These are phyloP conservation scores for Heliconius nattereri DNA, from an alignment of 1,140 invertebrate species.

Conservation along the genomic window DNA sequence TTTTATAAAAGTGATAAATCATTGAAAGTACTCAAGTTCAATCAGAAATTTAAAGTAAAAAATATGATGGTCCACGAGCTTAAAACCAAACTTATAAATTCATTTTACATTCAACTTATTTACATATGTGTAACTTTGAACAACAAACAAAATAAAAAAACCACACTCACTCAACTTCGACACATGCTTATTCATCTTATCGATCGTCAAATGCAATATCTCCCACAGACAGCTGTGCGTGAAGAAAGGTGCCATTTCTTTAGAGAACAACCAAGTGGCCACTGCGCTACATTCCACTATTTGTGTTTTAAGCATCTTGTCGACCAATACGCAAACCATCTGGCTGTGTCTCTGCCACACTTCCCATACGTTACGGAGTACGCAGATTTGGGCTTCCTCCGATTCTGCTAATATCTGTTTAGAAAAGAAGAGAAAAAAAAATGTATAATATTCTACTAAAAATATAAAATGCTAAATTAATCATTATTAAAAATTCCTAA, in stretches of 20 bases:
- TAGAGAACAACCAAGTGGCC: conserved; percentile 99
- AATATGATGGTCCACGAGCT: too few relatives aligned
- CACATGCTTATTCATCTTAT: conserved; percentile 98
- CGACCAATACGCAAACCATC: conserved; percentile 97
- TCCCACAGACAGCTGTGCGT: conserved; percentile 99
- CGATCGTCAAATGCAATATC: conserved; percentile 96
- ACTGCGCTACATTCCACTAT: conserved; percentile 98
- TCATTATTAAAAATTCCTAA: not conserved
- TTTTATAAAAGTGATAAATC: too few relatives aligned
- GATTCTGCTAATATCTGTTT: conserved; percentile 90
- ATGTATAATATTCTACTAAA: too few relatives aligned
- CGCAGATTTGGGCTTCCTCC: conserved; percentile 97
- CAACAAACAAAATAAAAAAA: not conserved
- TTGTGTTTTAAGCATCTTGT: conserved; percentile 98
- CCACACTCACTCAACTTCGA: conserved; percentile 86
- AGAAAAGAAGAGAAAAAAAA: not conserved
- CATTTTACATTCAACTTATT: too few relatives aligned
- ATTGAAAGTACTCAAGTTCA: too few relatives aligned
- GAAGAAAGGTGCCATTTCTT: conserved; percentile 96
- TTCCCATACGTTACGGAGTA: conserved; percentile 96
- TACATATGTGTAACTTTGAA: too few relatives aligned
- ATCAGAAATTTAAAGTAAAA: too few relatives aligned
- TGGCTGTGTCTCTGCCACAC: conserved; percentile 97
- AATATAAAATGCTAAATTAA: not conserved
- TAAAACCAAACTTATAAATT: too few relatives aligned